These are phyloP conservation scores for Drosophila neonasuta DNA, from an alignment of 2,888 invertebrate genomes.

Conservation along the genomic window DNA sequence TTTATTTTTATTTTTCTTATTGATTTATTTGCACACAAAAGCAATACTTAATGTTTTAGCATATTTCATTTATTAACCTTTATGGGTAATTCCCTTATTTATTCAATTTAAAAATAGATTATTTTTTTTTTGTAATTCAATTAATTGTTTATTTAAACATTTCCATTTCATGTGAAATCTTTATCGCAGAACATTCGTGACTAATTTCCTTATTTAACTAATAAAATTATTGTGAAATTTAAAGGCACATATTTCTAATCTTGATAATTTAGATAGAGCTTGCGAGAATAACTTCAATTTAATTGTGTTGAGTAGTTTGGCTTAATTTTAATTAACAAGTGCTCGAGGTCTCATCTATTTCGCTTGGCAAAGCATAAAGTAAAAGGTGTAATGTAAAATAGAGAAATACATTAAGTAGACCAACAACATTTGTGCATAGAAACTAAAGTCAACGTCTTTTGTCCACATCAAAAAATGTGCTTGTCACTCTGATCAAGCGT, in stretches of 20 bases:
- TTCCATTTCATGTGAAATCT: not conserved
- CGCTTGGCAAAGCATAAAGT: no score
- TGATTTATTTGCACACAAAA: no score
- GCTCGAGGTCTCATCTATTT: not conserved
- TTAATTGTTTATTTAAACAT: not conserved
- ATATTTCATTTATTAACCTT: no score
- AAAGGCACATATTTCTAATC: not conserved
- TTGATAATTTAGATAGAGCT: not conserved
- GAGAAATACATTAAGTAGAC: no score
- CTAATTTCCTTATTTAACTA: not conserved
- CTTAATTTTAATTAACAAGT: not conserved
- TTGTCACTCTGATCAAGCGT: conserved; percentile 4
- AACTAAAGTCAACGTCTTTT: not conserved
- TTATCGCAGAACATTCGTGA: not conserved
- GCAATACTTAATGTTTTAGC: no score
- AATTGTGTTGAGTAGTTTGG: not conserved
- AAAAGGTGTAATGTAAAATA: no score
- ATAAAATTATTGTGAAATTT: conserved; percentile 3
- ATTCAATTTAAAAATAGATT: no score
- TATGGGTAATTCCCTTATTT: no score
- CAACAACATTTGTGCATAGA: not conserved
- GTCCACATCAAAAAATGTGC: not conserved
- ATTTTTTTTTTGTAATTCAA: no score
- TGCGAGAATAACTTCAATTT: not conserved
- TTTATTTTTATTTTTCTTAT: no score